These are phyloP conservation scores for Ctenopoma multispine DNA, from an alignment of 2,797 vertebrate genomes.

Conservation along the genomic window DNA sequence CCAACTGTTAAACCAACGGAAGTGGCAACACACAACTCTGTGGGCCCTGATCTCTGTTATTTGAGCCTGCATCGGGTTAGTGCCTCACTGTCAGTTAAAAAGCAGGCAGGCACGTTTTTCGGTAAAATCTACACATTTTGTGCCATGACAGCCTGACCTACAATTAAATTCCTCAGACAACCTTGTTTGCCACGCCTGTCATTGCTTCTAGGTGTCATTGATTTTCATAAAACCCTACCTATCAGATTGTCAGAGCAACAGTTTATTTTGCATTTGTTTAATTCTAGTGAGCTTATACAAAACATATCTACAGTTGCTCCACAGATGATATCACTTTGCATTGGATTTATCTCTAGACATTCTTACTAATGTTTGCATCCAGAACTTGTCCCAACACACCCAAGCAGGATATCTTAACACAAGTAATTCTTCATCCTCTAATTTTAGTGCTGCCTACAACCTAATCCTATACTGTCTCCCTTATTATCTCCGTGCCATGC, in stretches of 20 bases:
- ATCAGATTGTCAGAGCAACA: conserved; percentile 16
- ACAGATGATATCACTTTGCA: background rate
- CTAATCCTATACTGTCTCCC: conserved; percentile 35
- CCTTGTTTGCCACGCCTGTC: conserved; percentile 53
- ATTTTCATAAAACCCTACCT: conserved; percentile 19
- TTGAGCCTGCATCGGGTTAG: conserved; percentile 29
- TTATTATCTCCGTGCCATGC: conserved; percentile 46
- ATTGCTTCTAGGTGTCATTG: conserved; percentile 15
- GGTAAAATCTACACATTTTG: conserved; percentile 19
- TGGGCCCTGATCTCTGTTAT: conserved; percentile 13
- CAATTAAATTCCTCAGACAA: conserved; percentile 24
- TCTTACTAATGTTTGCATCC: conserved; percentile 29
- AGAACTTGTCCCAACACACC: conserved; percentile 51
- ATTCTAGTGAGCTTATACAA: background rate
- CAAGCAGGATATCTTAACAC: conserved; percentile 44
- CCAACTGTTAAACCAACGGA: conserved; percentile 72
- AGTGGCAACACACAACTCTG: conserved; percentile 51
- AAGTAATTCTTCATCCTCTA: conserved; percentile 58
- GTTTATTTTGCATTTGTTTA: conserved; percentile 13
- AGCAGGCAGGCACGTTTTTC: background rate
- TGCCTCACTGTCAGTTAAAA: conserved; percentile 19
- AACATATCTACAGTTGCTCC: conserved; percentile 10
- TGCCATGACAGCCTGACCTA: background rate
- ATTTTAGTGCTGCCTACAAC: conserved; percentile 51
- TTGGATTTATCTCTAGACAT: conserved; percentile 29